These are phyloP conservation scores for Neocloeon triangulifer DNA, from an alignment of 1,140 invertebrate species.

Conservation along the genomic window DNA sequence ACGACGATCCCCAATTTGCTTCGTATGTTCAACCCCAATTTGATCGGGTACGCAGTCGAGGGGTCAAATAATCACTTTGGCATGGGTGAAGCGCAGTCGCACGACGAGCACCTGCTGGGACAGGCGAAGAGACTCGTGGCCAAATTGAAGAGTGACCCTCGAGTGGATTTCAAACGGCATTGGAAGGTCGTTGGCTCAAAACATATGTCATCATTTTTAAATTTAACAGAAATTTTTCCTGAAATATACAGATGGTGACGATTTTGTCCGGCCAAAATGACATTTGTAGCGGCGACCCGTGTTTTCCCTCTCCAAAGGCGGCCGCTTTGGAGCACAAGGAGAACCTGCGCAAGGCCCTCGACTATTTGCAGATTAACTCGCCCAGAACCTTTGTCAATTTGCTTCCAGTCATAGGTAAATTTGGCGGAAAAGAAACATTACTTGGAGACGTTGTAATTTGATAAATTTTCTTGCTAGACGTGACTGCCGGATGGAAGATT, in stretches of 20 bases:
- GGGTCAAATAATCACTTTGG: slow-evolving; percentile 3
- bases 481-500: slow-evolving; percentile 1
- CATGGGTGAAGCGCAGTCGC: slow-evolving; percentile 5
- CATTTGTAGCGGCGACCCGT: slow-evolving; percentile 39
- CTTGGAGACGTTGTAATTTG: too few relatives aligned
- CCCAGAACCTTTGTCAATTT: slow-evolving; percentile 2
- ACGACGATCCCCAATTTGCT: slow-evolving; percentile 47
- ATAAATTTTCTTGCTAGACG: slow-evolving; percentile 2
- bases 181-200: slow-evolving; percentile 23
- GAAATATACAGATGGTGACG: slow-evolving; percentile 47
- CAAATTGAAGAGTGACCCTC: slow-evolving; percentile 13
- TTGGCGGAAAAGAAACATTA: slow-evolving; percentile 9
- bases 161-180: slow-evolving; percentile 10
- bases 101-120: slow-evolving; percentile 10
- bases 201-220: too few relatives aligned
- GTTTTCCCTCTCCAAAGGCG: slow-evolving; percentile 13
- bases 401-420: slow-evolving; percentile 3
- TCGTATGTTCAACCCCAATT: slow-evolving; percentile 20
- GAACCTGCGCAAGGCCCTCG: slow-evolving; percentile 34
- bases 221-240: not conserved
- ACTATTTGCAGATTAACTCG: slow-evolving; percentile 3
- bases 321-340: slow-evolving; percentile 29
- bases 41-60: slow-evolving; percentile 5
- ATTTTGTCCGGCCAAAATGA: slow-evolving; percentile 68
- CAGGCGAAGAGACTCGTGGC: slow-evolving; percentile 15